phyloP scores from a whole-genome alignment of 1,140 invertebrate species.

The Nephotettix cincticeps region DNA sequence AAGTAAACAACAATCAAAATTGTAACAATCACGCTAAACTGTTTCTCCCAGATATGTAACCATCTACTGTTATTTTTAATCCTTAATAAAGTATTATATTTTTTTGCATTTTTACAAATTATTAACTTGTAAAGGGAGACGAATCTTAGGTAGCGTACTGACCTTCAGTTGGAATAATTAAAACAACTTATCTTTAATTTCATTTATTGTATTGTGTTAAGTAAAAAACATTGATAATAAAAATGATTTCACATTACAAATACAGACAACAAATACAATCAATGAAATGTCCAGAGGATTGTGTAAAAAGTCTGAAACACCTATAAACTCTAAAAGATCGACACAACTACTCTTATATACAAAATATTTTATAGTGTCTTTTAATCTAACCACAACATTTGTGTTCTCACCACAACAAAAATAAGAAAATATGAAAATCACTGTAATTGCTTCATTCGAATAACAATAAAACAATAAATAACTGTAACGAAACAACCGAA shows the following conservation, averaged over 20 bases:
- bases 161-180: no score
- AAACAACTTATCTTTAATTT: conserved; percentile 2
- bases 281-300: conserved; percentile 16
- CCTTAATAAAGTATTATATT: no score
- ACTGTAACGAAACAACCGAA: conserved; percentile 5
- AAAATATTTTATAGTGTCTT: conserved; percentile 21
- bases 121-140: no score
- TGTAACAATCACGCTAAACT: no score
- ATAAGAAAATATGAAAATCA: conserved; percentile 8
- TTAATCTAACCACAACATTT: conserved; percentile 17
- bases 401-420: conserved; percentile 4
- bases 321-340: conserved; percentile 21
- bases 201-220: conserved; percentile 21
- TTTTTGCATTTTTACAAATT: no score
- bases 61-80: no score
- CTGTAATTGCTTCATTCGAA: conserved; percentile 8
- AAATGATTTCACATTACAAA: conserved; percentile 23
- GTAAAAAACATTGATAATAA: conserved; percentile 24
- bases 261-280: conserved; percentile 21
- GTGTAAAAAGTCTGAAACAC: conserved; percentile 23
- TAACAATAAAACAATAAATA: conserved; percentile 16
- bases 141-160: no score
- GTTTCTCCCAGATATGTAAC: no score
- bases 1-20: no score
- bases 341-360: conserved; percentile 15